Percentiles rank a stretch among this genome's conserved stretches.
phyloP scores from a whole-genome alignment of 1,140 invertebrate genomes.

The Metopolophium dirhodum region DNA sequence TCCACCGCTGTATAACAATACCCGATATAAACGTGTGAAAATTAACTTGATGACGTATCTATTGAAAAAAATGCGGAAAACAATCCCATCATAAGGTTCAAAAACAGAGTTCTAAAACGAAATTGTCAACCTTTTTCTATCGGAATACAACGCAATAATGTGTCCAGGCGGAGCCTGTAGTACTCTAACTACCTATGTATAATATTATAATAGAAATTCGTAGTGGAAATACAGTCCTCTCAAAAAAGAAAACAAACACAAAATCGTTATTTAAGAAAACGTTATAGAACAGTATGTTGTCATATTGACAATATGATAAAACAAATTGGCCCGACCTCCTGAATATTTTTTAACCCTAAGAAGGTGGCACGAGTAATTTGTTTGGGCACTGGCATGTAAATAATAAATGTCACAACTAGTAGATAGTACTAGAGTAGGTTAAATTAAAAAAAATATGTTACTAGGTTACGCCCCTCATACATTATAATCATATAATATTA shows the following conservation, averaged over 20 bases:
- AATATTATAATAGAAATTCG: too few species aligned
- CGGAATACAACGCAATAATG: not conserved
- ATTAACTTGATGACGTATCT: not conserved
- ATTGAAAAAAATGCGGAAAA: not conserved
- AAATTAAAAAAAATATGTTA: not conserved
- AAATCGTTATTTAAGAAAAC: not conserved
- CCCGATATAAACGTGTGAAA: not conserved
- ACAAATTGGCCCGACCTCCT: not conserved
- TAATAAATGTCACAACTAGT: too few species aligned
- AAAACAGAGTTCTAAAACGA: not conserved
- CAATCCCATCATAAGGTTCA: not conserved
- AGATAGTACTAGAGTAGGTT: not conserved
- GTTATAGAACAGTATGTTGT: not conserved
- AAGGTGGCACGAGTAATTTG: not conserved
- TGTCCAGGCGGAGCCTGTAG: not conserved
- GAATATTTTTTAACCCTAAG: not conserved
- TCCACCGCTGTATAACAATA: not conserved
- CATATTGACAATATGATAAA: not conserved
- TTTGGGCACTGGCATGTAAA: not conserved
- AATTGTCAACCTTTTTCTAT: not conserved
- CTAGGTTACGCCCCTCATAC: too few species aligned
- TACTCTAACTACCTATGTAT: not conserved
- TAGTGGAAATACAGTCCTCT: too few species aligned
- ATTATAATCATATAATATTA: too few species aligned
- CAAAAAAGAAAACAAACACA: too few species aligned